A percentile compares a stretch with the other conserved stretches of the same genome.
Evolutionary conservation across 2,797 vertebrate species (phyloP).

Genomic region (Gastrophryne carolinensis): DNA sequence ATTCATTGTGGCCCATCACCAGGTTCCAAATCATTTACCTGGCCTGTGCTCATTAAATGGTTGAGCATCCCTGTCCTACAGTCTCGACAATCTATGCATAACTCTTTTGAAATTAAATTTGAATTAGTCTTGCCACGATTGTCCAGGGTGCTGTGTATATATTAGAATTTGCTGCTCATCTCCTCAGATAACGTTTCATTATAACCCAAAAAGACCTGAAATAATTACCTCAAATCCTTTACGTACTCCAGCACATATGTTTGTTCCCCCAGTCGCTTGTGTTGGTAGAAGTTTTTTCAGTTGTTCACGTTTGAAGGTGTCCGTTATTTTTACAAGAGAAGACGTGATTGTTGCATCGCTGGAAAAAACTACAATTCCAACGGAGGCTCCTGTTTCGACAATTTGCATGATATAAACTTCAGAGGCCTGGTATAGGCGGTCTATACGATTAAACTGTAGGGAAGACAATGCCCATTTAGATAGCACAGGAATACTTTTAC

Average conservation of each 20-base stretch:
- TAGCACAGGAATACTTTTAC: too few species aligned
- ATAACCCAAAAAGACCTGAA: not conserved
- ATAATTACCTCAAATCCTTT: constrained; percentile 63
- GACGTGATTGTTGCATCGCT: not conserved
- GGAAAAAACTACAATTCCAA: constrained; percentile 67
- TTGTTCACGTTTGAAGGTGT: not conserved
- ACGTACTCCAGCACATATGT: constrained; percentile 66
- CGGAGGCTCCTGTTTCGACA: constrained; percentile 61
- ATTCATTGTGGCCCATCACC: too few species aligned
- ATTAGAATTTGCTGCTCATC: too few species aligned
- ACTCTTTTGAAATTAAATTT: too few species aligned
- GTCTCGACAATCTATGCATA: too few species aligned
- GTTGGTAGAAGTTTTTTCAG: constrained; percentile 60
- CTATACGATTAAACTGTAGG: constrained; percentile 55
- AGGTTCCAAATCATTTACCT: too few species aligned
- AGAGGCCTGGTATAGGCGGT: constrained; percentile 59
- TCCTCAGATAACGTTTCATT: too few species aligned
- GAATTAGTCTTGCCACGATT: too few species aligned
- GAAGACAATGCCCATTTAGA: not conserved
- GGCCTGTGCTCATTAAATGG: too few species aligned
- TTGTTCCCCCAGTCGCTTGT: constrained; percentile 43
- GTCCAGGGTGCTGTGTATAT: too few species aligned
- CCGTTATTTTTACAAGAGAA: constrained; percentile 56
- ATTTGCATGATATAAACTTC: constrained; percentile 65
- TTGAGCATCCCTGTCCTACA: too few species aligned